Percentiles rank a stretch among this genome's conserved stretches.
Conservation (phyloP, 2,888 invertebrate genomes). For the Phania funesta region DNA sequence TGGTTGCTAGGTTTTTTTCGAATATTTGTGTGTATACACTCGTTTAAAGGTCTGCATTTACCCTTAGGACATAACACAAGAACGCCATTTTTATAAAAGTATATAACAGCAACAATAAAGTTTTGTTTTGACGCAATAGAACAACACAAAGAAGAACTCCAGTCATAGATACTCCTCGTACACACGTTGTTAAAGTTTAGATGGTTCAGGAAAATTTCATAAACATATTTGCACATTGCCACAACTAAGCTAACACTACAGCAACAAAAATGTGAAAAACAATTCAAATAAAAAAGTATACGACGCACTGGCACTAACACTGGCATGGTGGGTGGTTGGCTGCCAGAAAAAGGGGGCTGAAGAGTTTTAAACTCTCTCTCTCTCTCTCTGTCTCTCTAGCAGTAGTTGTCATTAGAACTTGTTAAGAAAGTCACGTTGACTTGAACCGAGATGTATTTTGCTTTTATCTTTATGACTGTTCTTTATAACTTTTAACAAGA, state of each 20-base stretch:
- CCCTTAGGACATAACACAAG: not conserved
- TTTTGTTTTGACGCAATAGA: conserved; percentile 56
- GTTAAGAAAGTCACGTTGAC: conserved; percentile 55
- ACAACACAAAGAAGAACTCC: conserved; percentile 2
- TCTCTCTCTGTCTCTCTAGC: not conserved
- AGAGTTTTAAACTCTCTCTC: not conserved
- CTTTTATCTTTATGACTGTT: conserved; percentile 21
- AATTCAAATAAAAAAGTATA: conserved; percentile 17
- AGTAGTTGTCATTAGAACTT: conserved; percentile 39
- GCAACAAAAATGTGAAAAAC: not conserved
- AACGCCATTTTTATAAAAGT: conserved; percentile 41
- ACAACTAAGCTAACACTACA: not conserved
- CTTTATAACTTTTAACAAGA: conserved; percentile 39
- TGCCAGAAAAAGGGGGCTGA: not conserved
- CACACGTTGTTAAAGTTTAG: conserved; percentile 33
- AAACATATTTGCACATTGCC: conserved; percentile 4
- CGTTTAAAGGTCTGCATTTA: not conserved
- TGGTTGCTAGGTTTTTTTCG: too few species aligned
- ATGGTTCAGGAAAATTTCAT: conserved; percentile 17
- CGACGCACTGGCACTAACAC: conserved; percentile 7
- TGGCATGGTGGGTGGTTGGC: not conserved
- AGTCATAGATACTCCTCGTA: not conserved
- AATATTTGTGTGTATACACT: not conserved
- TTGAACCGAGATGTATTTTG: conserved; percentile 16
- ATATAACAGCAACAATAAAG: conserved; percentile 32